phyloP scores from a whole-genome alignment of 2,113 vertebrate species.

The Procavia capensis region DNA sequence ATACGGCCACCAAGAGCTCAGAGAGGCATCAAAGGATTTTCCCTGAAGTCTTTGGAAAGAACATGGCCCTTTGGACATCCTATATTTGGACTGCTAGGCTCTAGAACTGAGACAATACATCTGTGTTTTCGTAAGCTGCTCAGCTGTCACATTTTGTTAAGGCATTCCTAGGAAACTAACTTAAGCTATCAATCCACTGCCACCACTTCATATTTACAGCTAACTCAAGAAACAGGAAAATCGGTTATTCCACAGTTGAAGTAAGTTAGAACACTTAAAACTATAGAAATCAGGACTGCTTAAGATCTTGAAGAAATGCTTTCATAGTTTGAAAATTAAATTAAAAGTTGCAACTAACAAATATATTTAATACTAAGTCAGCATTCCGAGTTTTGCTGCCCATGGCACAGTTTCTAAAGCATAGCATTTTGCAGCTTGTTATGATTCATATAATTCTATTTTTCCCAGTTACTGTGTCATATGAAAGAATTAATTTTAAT shows the following conservation, averaged over 20 bases:
- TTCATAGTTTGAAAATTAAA: neutral
- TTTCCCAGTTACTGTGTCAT: neutral
- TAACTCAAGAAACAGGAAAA: conserved; percentile 5
- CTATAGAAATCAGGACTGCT: neutral
- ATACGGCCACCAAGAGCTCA: no score
- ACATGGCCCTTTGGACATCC: no score
- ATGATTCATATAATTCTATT: neutral
- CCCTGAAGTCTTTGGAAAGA: no score
- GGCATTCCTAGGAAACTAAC: no score
- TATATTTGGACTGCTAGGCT: no score
- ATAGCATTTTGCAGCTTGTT: neutral
- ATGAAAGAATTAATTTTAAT: neutral
- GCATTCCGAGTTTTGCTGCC: neutral
- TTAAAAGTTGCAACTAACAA: neutral
- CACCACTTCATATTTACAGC: neutral
- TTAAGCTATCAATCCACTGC: no score
- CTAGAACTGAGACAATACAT: no score
- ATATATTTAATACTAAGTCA: neutral
- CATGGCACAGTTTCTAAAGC: neutral
- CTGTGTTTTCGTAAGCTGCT: no score
- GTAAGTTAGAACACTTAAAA: neutral
- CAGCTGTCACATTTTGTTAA: no score
- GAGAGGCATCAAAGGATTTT: no score
- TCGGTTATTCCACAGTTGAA: neutral
- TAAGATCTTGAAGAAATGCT: neutral